Conservation (phyloP, 2,113 vertebrate genomes). For the Salminus brasiliensis region DNA sequence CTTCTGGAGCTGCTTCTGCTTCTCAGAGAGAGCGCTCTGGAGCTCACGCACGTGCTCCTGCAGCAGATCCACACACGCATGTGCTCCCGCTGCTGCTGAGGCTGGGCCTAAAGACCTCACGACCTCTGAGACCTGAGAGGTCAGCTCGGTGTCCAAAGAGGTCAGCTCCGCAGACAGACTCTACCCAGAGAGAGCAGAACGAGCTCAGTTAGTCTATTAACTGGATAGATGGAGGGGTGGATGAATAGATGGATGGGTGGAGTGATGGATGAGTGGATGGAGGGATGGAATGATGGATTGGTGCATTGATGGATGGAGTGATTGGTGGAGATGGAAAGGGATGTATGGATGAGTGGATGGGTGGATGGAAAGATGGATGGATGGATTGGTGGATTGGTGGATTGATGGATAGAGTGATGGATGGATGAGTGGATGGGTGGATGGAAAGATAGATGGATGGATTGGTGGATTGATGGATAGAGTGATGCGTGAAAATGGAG, state of each 20-base stretch:
- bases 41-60: constrained; percentile 69
- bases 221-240: neutral
- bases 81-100: constrained; percentile 60
- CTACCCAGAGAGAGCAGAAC: constrained; percentile 65
- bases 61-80: constrained; percentile 75
- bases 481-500: too few relatives aligned
- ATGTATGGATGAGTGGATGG: neutral
- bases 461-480: neutral
- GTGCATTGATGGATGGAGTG: neutral
- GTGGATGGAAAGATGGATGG: neutral
- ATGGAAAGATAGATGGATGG: neutral
- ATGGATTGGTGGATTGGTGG: neutral
- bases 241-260: neutral
- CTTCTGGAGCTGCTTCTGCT: constrained; percentile 75
- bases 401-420: too few relatives aligned
- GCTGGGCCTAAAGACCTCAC: constrained; percentile 62
- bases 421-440: neutral
- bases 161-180: constrained; percentile 78
- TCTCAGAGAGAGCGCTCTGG: constrained; percentile 65
- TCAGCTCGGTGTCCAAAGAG: constrained; percentile 74
- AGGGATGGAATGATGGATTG: neutral
- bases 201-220: neutral
- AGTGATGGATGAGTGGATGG: neutral
- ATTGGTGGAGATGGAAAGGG: too few relatives aligned
- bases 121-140: constrained; percentile 75